phyloP scores from a whole-genome alignment of 2,113 vertebrate genomes.

The Psophia crepitans region DNA sequence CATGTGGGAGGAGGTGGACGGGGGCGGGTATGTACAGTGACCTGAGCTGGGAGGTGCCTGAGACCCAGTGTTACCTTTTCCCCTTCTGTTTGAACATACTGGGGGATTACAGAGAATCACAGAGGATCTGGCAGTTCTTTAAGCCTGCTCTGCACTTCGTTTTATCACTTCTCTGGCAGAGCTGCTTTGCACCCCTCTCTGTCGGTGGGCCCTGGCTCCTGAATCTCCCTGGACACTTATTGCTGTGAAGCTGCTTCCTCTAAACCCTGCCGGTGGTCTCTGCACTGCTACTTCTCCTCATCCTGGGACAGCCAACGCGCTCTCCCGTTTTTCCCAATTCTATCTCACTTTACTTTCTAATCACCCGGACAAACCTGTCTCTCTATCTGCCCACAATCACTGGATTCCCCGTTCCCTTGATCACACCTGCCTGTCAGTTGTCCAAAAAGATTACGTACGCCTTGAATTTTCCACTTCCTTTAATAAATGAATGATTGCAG shows the following conservation, averaged over 20 bases:
- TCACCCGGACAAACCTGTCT: constrained; percentile 44
- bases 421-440: constrained; percentile 64
- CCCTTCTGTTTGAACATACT: background rate
- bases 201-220: background rate
- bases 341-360: constrained; percentile 29
- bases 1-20: background rate
- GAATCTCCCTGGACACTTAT: background rate
- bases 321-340: background rate
- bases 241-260: background rate
- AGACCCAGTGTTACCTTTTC: background rate
- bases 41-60: background rate
- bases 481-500: constrained; percentile 41
- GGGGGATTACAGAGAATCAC: background rate
- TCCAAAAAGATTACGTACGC: constrained; percentile 49
- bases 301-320: background rate
- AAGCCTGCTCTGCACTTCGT: background rate
- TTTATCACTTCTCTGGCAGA: background rate
- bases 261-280: background rate
- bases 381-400: constrained; percentile 29
- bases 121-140: background rate
- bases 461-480: constrained; percentile 52
- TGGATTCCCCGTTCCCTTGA: constrained; percentile 22
- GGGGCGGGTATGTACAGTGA: background rate
- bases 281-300: background rate
- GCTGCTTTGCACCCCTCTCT: background rate